Conservation (phyloP, 1,140 invertebrate genomes). For the Drosophila bocki region DNA sequence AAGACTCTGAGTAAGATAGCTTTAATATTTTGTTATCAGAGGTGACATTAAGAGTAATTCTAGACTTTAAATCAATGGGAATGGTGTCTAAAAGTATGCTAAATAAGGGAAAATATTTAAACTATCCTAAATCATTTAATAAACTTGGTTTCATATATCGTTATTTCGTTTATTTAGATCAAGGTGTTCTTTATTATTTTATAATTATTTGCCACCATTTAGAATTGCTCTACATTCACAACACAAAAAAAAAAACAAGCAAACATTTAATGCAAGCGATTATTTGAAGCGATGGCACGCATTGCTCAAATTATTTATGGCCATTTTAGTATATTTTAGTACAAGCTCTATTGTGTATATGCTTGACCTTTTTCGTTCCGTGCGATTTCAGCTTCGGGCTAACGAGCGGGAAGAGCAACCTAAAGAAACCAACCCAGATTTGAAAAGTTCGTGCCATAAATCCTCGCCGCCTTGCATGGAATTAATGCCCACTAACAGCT, state of each 20-base stretch:
- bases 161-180: not conserved
- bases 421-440: constrained; percentile 37
- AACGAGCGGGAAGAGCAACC: constrained; percentile 30
- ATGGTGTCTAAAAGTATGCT: not conserved
- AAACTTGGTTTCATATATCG: not conserved
- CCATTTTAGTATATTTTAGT: constrained; percentile 22
- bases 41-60: not conserved
- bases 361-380: constrained; percentile 38
- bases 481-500: constrained; percentile 42
- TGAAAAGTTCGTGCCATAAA: constrained; percentile 68
- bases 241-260: not conserved
- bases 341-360: constrained; percentile 28
- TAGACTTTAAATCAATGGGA: not conserved
- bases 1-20: not conserved
- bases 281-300: constrained; percentile 18
- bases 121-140: not conserved
- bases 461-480: constrained; percentile 50
- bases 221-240: constrained; percentile 5
- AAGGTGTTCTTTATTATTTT: not conserved
- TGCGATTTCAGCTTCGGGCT: constrained; percentile 48
- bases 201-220: not conserved
- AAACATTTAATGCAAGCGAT: constrained; percentile 17
- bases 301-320: constrained; percentile 32
- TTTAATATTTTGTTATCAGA: not conserved
- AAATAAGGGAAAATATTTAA: not conserved